Evolutionary conservation across 1,140 invertebrate genomes (phyloP).

Genomic region (Drosophila oshimai): DNA sequence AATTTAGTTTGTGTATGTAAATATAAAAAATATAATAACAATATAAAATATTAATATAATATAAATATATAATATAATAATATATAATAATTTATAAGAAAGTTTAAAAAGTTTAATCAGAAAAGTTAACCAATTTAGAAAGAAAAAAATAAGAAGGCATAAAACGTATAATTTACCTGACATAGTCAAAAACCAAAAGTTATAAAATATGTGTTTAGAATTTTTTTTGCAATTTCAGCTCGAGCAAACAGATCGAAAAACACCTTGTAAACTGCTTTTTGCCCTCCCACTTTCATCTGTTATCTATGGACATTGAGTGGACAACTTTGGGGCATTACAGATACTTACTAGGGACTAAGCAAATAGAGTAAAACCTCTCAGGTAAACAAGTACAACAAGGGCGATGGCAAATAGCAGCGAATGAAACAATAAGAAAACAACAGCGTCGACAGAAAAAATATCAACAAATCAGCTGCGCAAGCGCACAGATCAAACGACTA

Average conservation of each 20-base stretch:
- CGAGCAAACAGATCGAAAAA: neutral
- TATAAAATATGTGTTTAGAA: too few relatives aligned
- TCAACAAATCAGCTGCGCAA: conserved; percentile 78
- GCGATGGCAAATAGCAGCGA: conserved; percentile 39
- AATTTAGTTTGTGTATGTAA: too few relatives aligned
- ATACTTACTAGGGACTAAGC: conserved; percentile 44
- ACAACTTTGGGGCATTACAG: conserved; percentile 12
- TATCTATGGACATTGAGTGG: conserved; percentile 45
- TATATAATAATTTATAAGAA: too few relatives aligned
- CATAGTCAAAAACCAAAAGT: too few relatives aligned
- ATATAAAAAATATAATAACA: neutral
- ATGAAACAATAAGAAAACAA: conserved; percentile 62
- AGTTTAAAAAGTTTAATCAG: too few relatives aligned
- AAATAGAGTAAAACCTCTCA: conserved; percentile 58
- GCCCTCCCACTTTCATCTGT: conserved; percentile 1
- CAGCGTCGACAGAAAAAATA: conserved; percentile 42
- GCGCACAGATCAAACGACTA: conserved; percentile 71
- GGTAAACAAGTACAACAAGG: conserved; percentile 48
- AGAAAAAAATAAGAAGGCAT: too few relatives aligned
- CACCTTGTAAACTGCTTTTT: neutral
- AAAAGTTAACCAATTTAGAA: too few relatives aligned
- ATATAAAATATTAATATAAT: neutral
- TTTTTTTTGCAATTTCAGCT: neutral
- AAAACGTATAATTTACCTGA: too few relatives aligned
- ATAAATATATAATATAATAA: neutral